Evolutionary conservation across 2,113 vertebrate genomes (phyloP).

Genomic region (Pogonocichla stellata): DNA sequence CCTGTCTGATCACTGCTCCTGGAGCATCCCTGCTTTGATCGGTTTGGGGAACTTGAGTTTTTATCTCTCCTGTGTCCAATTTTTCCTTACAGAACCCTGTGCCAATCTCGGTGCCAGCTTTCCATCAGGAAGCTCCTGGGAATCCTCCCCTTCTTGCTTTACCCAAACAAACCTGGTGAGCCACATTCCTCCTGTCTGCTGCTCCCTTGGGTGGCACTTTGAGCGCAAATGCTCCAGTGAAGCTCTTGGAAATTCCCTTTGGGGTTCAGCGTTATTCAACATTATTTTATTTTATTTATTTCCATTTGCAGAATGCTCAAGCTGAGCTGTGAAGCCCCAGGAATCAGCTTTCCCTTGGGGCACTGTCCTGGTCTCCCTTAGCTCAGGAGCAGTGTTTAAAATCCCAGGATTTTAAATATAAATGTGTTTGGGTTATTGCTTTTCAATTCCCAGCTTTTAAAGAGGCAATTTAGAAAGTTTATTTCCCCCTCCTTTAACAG

Average conservation of each 20-base stretch:
- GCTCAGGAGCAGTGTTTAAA: background rate
- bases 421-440: background rate
- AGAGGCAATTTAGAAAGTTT: background rate
- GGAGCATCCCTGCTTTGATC: background rate
- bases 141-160: background rate
- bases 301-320: background rate
- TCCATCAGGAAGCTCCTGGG: background rate
- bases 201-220: background rate
- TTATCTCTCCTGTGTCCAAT: background rate
- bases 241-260: background rate
- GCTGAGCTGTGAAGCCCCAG: background rate
- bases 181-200: slow-evolving; percentile 17
- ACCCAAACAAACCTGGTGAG: slow-evolving; percentile 17
- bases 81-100: background rate
- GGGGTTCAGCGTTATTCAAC: background rate
- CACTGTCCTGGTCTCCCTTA: background rate
- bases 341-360: background rate
- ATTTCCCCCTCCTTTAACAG: background rate
- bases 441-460: background rate
- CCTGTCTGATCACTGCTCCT: background rate
- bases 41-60: background rate
- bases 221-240: background rate
- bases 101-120: background rate
- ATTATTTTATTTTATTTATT: background rate
- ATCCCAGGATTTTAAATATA: background rate